These are phyloP conservation scores for Lasioglossum vierecki DNA, from an alignment of 2,888 invertebrate genomes.

Conservation along the genomic window DNA sequence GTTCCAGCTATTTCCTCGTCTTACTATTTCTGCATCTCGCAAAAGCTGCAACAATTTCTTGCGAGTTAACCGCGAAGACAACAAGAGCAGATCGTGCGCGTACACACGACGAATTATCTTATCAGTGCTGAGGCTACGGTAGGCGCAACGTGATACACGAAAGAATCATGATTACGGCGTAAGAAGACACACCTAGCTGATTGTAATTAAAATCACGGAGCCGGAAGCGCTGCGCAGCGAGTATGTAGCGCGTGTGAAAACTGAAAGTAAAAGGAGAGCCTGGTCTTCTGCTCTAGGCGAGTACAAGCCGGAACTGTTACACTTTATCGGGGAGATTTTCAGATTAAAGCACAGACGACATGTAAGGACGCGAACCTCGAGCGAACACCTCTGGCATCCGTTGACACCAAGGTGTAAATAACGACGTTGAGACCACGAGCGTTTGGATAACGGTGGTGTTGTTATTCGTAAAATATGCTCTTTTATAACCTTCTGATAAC, in stretches of 20 bases:
- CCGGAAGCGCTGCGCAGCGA: constrained; percentile 38
- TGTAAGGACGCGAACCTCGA: not conserved
- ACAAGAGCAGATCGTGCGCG: not conserved
- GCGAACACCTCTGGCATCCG: not conserved
- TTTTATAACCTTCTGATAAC: not conserved
- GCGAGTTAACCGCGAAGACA: constrained; percentile 34
- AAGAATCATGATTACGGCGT: not conserved
- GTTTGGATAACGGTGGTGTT: not conserved
- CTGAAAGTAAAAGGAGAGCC: constrained; percentile 18
- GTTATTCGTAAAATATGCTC: not conserved
- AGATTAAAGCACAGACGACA: constrained; percentile 8
- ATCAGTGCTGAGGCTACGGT: constrained; percentile 20
- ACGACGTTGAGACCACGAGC: not conserved
- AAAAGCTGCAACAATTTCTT: not conserved
- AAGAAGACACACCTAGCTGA: constrained; percentile 23
- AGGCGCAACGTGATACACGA: constrained; percentile 9
- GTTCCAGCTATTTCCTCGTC: not conserved
- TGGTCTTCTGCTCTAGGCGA: not conserved
- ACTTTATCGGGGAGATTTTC: not conserved
- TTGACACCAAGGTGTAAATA: not conserved
- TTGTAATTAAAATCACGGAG: constrained; percentile 43
- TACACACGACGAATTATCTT: constrained; percentile 45
- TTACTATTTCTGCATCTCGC: not conserved
- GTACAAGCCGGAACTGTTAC: constrained; percentile 15
- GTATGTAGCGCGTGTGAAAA: constrained; percentile 32